Conservation (phyloP, 2,113 vertebrate genomes). For the Hippocampus guttulatus region DNA sequence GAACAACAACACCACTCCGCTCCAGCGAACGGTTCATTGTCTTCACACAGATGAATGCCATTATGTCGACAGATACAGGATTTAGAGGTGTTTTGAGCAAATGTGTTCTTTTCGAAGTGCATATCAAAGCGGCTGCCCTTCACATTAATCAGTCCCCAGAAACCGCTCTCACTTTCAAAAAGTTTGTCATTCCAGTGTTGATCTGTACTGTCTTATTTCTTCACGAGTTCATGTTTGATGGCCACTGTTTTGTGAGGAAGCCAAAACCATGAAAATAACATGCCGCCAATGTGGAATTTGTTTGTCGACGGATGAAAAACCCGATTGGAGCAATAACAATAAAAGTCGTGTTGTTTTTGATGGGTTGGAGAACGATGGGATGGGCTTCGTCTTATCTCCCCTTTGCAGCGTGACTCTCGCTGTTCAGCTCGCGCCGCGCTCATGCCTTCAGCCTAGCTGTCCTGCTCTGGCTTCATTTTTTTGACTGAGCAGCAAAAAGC, state of each 20-base stretch:
- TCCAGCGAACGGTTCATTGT: no score
- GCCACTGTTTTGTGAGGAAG: neutral
- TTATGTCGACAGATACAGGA: no score
- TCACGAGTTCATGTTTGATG: neutral
- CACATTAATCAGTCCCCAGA: neutral
- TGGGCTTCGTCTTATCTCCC: slow-evolving; percentile 62
- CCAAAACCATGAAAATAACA: slow-evolving; percentile 18
- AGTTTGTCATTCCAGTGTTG: neutral
- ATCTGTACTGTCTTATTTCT: neutral
- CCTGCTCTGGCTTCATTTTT: slow-evolving; percentile 17
- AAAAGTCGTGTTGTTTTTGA: slow-evolving; percentile 45
- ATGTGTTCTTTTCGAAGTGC: no score
- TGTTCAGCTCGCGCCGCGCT: slow-evolving; percentile 44
- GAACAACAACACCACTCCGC: no score
- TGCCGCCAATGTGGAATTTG: slow-evolving; percentile 32
- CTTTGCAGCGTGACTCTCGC: slow-evolving; percentile 42
- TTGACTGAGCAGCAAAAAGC: slow-evolving; percentile 58
- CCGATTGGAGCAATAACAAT: slow-evolving; percentile 20
- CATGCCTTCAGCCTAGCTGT: slow-evolving; percentile 32
- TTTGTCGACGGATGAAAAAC: slow-evolving; percentile 44
- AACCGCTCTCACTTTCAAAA: neutral
- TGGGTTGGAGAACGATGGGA: slow-evolving; percentile 49
- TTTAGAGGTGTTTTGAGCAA: no score
- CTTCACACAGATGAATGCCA: no score
- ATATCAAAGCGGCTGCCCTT: neutral